A percentile compares a stretch with the other conserved stretches of the same genome.
phyloP scores from a whole-genome alignment of 64 coral and sea anemone genomes.

The Stichodactyla mertensii region DNA sequence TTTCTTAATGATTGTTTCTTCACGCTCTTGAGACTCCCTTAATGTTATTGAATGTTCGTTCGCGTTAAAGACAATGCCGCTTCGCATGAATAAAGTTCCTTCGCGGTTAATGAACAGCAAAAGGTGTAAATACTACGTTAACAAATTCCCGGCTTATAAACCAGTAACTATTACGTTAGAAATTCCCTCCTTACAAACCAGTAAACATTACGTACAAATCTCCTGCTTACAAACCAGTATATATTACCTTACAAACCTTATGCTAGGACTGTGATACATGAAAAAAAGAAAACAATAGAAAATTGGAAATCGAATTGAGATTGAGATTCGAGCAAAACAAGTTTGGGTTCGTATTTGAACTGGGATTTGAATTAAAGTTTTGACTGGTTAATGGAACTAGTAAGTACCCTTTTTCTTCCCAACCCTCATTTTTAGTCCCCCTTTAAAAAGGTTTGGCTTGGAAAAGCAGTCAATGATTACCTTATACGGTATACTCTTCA shows the following conservation, averaged over 20 bases:
- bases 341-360: not conserved
- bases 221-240: slow-evolving; percentile 12
- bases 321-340: not conserved
- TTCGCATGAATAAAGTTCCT: too few relatives aligned
- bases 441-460: not conserved
- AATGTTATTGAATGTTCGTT: too few relatives aligned
- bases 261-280: not conserved
- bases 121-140: too few relatives aligned
- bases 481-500: not conserved
- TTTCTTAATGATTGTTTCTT: too few relatives aligned
- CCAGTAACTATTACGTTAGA: slow-evolving; percentile 6
- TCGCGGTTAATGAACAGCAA: too few relatives aligned
- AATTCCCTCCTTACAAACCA: not conserved
- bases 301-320: not conserved
- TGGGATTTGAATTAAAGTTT: too few relatives aligned
- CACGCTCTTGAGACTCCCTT: too few relatives aligned
- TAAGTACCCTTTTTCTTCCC: too few relatives aligned
- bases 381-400: too few relatives aligned
- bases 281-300: not conserved
- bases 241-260: not conserved
- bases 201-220: slow-evolving; percentile 9
- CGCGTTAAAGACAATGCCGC: too few relatives aligned
- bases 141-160: too few relatives aligned
- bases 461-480: not conserved
- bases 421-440: not conserved